phyloP scores from a whole-genome alignment of 2,113 vertebrate species.

The Gavialis gangeticus region DNA sequence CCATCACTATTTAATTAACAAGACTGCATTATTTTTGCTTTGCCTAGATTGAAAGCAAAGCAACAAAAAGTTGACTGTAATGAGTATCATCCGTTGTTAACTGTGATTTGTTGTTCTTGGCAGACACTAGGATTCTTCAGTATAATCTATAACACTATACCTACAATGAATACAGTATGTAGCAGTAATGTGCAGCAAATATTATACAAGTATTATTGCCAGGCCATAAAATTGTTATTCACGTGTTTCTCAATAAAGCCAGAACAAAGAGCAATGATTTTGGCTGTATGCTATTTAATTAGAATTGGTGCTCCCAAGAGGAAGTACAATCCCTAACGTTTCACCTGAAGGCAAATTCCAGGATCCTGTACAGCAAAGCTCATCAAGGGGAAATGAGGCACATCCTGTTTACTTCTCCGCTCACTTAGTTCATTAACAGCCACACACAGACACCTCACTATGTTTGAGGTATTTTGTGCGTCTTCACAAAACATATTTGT shows the following conservation, averaged over 20 bases:
- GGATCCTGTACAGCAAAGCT: conserved; percentile 40
- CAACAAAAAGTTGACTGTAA: neutral
- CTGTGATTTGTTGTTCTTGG: neutral
- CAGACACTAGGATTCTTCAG: neutral
- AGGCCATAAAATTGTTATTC: neutral
- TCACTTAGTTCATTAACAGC: conserved; percentile 51
- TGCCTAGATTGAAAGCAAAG: conserved; percentile 14
- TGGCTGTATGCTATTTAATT: conserved; percentile 18
- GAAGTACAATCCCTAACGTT: conserved; percentile 47
- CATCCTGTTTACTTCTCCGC: conserved; percentile 66
- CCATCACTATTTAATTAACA: neutral
- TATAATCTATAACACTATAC: neutral
- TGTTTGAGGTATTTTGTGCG: neutral
- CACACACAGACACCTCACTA: neutral
- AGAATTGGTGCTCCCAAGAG: conserved; percentile 26
- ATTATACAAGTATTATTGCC: neutral
- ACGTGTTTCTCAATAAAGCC: neutral
- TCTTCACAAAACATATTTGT: neutral
- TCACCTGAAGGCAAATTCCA: conserved; percentile 69
- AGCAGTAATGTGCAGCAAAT: neutral
- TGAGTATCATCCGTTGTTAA: neutral
- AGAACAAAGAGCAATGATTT: conserved; percentile 21
- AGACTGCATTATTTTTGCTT: conserved; percentile 6
- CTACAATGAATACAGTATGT: neutral
- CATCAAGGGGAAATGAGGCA: conserved; percentile 67